phyloP scores from a whole-genome alignment of 1,140 invertebrate species.

The Drosophila sechellia region DNA sequence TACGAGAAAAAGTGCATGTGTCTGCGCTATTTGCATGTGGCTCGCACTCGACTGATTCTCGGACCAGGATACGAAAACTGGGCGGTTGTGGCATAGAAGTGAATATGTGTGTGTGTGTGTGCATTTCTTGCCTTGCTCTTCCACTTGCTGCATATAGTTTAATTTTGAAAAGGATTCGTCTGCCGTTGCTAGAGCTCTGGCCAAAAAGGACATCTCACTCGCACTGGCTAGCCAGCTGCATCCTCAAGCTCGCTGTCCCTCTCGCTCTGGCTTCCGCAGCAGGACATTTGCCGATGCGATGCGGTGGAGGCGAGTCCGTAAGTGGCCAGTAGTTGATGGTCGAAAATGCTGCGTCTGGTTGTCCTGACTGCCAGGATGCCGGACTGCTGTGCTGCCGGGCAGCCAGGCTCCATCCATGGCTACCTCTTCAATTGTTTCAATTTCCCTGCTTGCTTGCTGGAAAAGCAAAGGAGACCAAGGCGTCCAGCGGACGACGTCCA shows the following conservation, averaged over 20 bases:
- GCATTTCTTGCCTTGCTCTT: slow-evolving; percentile 69
- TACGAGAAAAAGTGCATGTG: slow-evolving; percentile 81
- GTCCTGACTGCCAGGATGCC: slow-evolving; percentile 31
- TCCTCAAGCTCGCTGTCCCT: slow-evolving; percentile 5
- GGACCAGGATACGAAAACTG: slow-evolving; percentile 50
- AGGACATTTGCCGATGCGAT: slow-evolving; percentile 55
- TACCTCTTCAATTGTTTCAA: slow-evolving; percentile 80
- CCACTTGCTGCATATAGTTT: slow-evolving; percentile 76
- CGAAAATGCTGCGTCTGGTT: slow-evolving; percentile 79
- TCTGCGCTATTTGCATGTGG: slow-evolving; percentile 81
- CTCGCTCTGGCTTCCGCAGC: slow-evolving; percentile 26
- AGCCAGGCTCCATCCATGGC: slow-evolving; percentile 33
- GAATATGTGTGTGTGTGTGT: slow-evolving; percentile 13
- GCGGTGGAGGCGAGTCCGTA: slow-evolving; percentile 63
- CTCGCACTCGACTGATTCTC: slow-evolving; percentile 72
- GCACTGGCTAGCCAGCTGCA: slow-evolving; percentile 1
- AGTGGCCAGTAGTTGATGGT: slow-evolving; percentile 81
- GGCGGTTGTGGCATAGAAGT: slow-evolving; percentile 5
- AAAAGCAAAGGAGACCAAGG: slow-evolving; percentile 32
- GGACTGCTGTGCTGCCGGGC: slow-evolving; percentile 16
- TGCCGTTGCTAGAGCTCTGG: slow-evolving; percentile 73
- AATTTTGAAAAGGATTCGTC: slow-evolving; percentile 81
- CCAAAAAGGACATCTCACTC: slow-evolving; percentile 42
- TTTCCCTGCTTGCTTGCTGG: slow-evolving; percentile 73
- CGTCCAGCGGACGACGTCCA: slow-evolving; percentile 46